phyloP scores from a whole-genome alignment of 2,888 invertebrate species.

The Eumacrocentrus americanus region DNA sequence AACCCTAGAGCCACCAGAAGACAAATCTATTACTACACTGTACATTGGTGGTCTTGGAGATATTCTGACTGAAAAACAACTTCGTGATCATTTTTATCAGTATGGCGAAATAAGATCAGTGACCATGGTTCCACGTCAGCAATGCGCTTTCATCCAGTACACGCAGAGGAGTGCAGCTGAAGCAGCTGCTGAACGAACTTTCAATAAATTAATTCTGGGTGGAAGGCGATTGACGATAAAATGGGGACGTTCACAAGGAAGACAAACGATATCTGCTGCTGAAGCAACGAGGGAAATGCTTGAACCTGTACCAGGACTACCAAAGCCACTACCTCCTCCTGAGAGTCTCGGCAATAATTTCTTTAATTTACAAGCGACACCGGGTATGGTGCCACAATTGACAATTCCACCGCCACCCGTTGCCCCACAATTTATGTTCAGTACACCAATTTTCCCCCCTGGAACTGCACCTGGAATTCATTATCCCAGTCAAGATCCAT shows the following conservation, averaged over 20 bases:
- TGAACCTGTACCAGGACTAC: conserved; percentile 80
- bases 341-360: conserved; percentile 71
- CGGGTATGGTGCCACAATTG: conserved; percentile 57
- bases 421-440: conserved; percentile 61
- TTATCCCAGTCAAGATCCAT: conserved; percentile 98
- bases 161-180: conserved; percentile 90
- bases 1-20: conserved; percentile 93
- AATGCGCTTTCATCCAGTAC: conserved; percentile 97
- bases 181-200: conserved; percentile 92
- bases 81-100: conserved; percentile 97
- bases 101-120: conserved; percentile 96
- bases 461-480: conserved; percentile 71
- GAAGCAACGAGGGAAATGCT: conserved; percentile 66
- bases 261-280: conserved; percentile 64
- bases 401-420: conserved; percentile 63
- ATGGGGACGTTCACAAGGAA: conserved; percentile 96
- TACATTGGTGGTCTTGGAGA: conserved; percentile 97
- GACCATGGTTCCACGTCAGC: conserved; percentile 89
- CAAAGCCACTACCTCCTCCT: conserved; percentile 72
- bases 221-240: conserved; percentile 94
- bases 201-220: conserved; percentile 87
- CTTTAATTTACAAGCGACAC: conserved; percentile 67
- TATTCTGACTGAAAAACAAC: conserved; percentile 84
- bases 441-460: conserved; percentile 61
- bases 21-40: conserved; percentile 92